Evolutionary conservation across 1,140 invertebrate species (phyloP).

Genomic region (Solenopsis invicta): DNA sequence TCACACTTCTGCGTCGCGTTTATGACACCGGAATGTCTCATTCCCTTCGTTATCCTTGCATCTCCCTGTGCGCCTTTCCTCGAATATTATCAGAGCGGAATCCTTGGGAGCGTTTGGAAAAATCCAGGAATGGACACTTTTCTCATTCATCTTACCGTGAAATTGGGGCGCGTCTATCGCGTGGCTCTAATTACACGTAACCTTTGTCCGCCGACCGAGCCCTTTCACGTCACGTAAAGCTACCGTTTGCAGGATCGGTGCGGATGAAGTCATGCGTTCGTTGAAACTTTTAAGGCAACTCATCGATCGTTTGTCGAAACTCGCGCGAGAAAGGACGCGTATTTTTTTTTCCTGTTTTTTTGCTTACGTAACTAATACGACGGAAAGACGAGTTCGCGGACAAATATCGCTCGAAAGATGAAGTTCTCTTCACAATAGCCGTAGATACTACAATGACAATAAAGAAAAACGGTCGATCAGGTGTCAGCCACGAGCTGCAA

Average conservation of each 20-base stretch:
- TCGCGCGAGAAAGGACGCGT: not conserved
- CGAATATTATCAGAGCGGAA: not conserved
- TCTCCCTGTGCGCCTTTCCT: not conserved
- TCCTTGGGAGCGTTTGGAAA: not conserved
- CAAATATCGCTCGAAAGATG: not conserved
- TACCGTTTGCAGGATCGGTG: not conserved
- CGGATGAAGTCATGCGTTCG: not conserved
- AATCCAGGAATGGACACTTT: constrained; percentile 24
- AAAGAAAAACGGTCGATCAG: not conserved
- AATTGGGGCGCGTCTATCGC: constrained; percentile 17
- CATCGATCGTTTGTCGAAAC: not conserved
- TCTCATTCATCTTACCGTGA: constrained; percentile 44
- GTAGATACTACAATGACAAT: not conserved
- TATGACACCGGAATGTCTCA: not conserved
- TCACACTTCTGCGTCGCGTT: not conserved
- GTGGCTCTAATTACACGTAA: constrained; percentile 36
- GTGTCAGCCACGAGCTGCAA: not conserved
- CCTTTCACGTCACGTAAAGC: not conserved
- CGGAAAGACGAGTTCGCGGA: not conserved
- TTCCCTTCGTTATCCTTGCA: not conserved
- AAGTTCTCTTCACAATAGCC: not conserved
- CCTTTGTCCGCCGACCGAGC: not conserved
- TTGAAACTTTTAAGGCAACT: not conserved
- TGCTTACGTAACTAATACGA: not conserved
- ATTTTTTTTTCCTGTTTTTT: not conserved